These are phyloP conservation scores for Otocyon megalotis DNA, from an alignment of 2,113 vertebrate species.

Conservation along the genomic window DNA sequence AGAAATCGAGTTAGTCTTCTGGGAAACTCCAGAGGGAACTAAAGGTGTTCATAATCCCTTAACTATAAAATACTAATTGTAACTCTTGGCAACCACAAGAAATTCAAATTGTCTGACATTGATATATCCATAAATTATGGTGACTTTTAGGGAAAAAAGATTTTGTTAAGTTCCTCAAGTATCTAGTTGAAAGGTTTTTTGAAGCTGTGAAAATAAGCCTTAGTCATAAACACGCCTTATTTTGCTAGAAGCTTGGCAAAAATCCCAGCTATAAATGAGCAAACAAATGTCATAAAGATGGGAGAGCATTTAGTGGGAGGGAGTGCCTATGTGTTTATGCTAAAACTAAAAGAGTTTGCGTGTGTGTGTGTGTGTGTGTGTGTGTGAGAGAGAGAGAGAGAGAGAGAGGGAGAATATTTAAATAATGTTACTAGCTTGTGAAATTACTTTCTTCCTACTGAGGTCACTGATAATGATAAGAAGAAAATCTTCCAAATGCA, in stretches of 20 bases:
- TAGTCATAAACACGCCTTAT: conserved; percentile 60
- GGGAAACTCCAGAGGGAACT: conserved; percentile 23
- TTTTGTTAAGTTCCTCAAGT: conserved; percentile 58
- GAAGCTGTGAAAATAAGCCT: conserved; percentile 46
- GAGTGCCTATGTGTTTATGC: not conserved
- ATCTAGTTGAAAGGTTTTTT: conserved; percentile 53
- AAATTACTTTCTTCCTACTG: conserved; percentile 1
- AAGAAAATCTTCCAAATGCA: not conserved
- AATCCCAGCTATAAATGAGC: conserved; percentile 54
- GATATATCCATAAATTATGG: conserved; percentile 26
- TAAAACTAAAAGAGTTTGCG: not conserved
- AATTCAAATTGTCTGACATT: conserved; percentile 47
- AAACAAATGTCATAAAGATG: conserved; percentile 54
- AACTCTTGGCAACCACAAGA: conserved; percentile 31
- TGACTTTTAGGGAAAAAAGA: conserved; percentile 32
- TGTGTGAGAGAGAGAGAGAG: not conserved
- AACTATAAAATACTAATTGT: conserved; percentile 62
- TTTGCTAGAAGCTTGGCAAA: conserved; percentile 61
- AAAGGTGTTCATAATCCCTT: conserved; percentile 21
- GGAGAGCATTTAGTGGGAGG: not conserved
- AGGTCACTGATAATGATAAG: not conserved
- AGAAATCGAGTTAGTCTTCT: conserved; percentile 37
- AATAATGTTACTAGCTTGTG: conserved; percentile 3
- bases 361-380: not conserved
- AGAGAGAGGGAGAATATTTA: not conserved